phyloP scores from a whole-genome alignment of 2,888 invertebrate genomes.

The Eulithis prunata region DNA sequence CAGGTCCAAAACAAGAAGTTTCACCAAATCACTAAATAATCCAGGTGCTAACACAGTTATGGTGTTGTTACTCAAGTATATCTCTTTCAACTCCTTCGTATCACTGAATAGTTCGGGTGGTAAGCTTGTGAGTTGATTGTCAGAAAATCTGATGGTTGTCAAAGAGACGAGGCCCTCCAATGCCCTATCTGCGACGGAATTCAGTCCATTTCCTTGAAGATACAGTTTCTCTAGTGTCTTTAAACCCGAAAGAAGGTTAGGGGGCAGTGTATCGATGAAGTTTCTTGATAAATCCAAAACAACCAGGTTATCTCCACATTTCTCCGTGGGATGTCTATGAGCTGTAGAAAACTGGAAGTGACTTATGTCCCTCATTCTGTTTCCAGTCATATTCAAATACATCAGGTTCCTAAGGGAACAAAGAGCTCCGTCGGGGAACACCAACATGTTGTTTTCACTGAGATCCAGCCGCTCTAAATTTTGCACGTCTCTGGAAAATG shows the following conservation, averaged over 20 bases:
- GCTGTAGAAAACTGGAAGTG: slow-evolving; percentile 88
- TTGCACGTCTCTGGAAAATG: slow-evolving; percentile 89
- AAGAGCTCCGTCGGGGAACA: slow-evolving; percentile 89
- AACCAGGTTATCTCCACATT: slow-evolving; percentile 88
- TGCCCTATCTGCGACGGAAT: slow-evolving; percentile 90
- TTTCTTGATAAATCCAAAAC: slow-evolving; percentile 91
- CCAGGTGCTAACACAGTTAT: slow-evolving; percentile 92
- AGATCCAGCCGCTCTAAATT: slow-evolving; percentile 90
- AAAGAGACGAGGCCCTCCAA: slow-evolving; percentile 90
- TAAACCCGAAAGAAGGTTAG: slow-evolving; percentile 88
- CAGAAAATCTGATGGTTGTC: slow-evolving; percentile 90
- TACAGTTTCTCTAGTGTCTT: slow-evolving; percentile 89
- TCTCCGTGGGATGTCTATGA: slow-evolving; percentile 83
- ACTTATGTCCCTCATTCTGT: slow-evolving; percentile 89
- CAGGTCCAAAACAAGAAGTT: slow-evolving; percentile 90
- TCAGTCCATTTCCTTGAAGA: slow-evolving; percentile 90
- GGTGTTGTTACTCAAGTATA: slow-evolving; percentile 92
- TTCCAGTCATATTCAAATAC: slow-evolving; percentile 91
- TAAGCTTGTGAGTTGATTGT: slow-evolving; percentile 91
- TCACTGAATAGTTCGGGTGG: slow-evolving; percentile 93
- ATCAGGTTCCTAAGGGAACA: slow-evolving; percentile 90
- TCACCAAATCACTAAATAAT: slow-evolving; percentile 89
- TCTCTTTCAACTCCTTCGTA: slow-evolving; percentile 90
- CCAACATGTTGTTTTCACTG: slow-evolving; percentile 92
- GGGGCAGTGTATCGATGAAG: slow-evolving; percentile 89